These are phyloP conservation scores for Equus przewalskii DNA, from an alignment of 2,113 vertebrate genomes.

Conservation along the genomic window DNA sequence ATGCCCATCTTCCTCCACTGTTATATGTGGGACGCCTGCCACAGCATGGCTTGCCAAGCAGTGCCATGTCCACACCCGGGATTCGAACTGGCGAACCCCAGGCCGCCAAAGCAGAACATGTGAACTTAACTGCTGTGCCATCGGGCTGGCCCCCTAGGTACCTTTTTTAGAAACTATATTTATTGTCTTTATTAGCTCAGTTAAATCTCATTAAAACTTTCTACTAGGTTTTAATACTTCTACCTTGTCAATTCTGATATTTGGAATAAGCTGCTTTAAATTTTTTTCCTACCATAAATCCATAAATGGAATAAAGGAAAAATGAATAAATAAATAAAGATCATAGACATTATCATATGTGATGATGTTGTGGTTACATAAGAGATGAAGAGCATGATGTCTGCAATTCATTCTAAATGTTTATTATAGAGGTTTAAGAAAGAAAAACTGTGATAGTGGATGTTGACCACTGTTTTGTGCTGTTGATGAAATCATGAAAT, in stretches of 20 bases:
- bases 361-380: neutral
- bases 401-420: neutral
- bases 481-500: neutral
- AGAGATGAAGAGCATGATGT: neutral
- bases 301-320: slow-evolving; percentile 3
- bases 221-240: neutral
- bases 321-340: slow-evolving; percentile 22
- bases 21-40: too few species aligned
- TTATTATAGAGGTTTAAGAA: neutral
- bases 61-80: too few species aligned
- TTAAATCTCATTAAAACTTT: slow-evolving; percentile 45
- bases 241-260: neutral
- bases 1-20: too few species aligned
- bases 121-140: too few species aligned
- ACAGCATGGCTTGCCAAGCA: too few species aligned
- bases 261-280: slow-evolving; percentile 30
- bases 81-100: too few species aligned
- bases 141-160: neutral
- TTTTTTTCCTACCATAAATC: neutral
- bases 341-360: neutral
- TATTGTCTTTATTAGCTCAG: neutral
- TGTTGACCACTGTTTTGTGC: neutral
- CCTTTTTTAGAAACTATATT: neutral
- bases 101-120: too few species aligned
- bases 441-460: neutral